Evolutionary conservation across 2,888 invertebrate genomes (phyloP), one percentile per base, ranked within the genome.

Genomic region (Chrysopilus asiliformis): DNA sequence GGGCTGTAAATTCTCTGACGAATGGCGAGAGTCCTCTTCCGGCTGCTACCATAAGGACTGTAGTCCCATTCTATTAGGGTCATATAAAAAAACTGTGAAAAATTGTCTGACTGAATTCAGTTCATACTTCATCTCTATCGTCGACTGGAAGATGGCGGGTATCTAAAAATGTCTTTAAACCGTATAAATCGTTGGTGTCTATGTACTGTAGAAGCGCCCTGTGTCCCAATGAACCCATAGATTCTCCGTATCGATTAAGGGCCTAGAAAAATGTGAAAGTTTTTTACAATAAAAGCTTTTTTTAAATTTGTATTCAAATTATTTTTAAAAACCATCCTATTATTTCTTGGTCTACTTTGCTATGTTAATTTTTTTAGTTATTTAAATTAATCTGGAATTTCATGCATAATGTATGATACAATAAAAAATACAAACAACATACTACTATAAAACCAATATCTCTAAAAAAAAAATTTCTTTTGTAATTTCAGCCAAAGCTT

Each of bases 21-120:
- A 94, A 84, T 29, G 76, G 74, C 37, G 76, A 66, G 52, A 86
- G 80, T 19, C 94, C 95, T 51, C 79, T 81, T 53, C 82, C 74
- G 41, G 89, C 77, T 31, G 94, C 93, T 54, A 84, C 76, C 71
- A 95, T 93, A 56, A 98, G 81, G 35, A 87, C 84, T 32, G 94
- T 93, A 43, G 85, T 81, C 43, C 91, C 90, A 71, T 89, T 90
- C 89, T 93, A 57, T 24, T 18, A 36, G 28, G 10, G 25, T 30
- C 22, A 38, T 17, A 20, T 26, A 27, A 22, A 27, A 32, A 22
- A 31, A 32, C n/a, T 29, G 27, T 9, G n/a, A 33, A 29, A 24
- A 32, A 19, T 12, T n/a, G 26, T 20, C 35, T 22, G 14, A 20
- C 24, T 18, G 19, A 44, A 39, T 33, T 26, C 40, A 36, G 22